phyloP scores from a whole-genome alignment of 2,797 vertebrate species.

The Protosalanx chinensis region DNA sequence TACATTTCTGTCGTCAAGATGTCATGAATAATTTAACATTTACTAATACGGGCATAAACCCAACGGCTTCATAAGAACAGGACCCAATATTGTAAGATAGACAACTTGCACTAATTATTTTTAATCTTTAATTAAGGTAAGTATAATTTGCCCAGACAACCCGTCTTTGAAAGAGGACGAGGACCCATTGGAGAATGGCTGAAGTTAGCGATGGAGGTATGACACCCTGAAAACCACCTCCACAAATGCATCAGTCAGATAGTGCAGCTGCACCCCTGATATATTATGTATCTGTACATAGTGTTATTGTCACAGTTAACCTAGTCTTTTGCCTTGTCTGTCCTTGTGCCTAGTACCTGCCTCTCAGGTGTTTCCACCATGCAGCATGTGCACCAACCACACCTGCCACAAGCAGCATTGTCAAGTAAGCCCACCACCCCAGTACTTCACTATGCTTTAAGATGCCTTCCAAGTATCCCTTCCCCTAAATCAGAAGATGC shows the following conservation, averaged over 20 bases:
- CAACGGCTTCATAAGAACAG: too few relatives aligned
- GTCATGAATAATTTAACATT: too few relatives aligned
- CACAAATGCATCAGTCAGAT: too few relatives aligned
- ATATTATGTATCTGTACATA: not conserved
- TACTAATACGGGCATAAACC: too few relatives aligned
- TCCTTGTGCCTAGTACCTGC: not conserved
- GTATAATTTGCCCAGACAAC: not conserved
- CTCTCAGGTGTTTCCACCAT: not conserved
- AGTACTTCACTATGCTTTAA: constrained; percentile 2
- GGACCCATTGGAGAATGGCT: too few relatives aligned
- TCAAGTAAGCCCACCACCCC: constrained; percentile 16
- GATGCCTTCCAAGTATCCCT: not conserved
- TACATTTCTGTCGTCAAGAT: too few relatives aligned
- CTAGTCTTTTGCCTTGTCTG: too few relatives aligned
- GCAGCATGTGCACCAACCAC: constrained; percentile 4
- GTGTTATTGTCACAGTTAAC: not conserved
- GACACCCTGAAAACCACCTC: too few relatives aligned
- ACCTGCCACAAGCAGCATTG: constrained; percentile 23
- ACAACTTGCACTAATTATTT: not conserved
- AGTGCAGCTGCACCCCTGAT: too few relatives aligned
- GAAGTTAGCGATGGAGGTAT: too few relatives aligned
- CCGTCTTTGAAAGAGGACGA: not conserved
- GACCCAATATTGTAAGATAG: too few relatives aligned
- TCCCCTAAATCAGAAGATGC: not conserved
- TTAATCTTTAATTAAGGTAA: not conserved